A percentile compares a stretch with the other conserved stretches of the same genome.
Conservation (phyloP, 1,140 invertebrate species). For the Chironomus tepperi region DNA sequence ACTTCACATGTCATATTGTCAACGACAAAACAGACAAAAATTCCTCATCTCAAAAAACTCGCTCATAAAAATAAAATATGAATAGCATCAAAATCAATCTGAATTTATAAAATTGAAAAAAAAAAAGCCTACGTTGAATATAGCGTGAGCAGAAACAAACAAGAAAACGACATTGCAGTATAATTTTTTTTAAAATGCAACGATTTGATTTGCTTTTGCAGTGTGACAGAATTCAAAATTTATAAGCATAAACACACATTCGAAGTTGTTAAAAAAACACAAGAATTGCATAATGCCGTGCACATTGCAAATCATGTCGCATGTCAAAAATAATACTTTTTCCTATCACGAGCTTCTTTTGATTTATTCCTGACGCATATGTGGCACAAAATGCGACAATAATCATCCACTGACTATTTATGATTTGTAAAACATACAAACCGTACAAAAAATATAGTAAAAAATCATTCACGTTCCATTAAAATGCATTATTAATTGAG, state of each 20-base stretch:
- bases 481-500: conserved; percentile 14
- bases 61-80: not conserved
- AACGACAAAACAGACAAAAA: too few species aligned
- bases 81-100: not conserved
- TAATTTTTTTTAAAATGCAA: too few species aligned
- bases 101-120: not conserved
- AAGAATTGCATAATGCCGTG: not conserved
- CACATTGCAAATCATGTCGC: conserved; percentile 1
- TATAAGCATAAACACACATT: not conserved
- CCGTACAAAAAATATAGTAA: too few species aligned
- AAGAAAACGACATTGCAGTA: not conserved
- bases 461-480: not conserved
- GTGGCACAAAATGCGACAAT: too few species aligned
- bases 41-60: not conserved
- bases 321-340: not conserved
- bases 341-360: not conserved
- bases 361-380: too few species aligned
- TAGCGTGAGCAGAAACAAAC: not conserved
- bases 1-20: too few species aligned
- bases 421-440: too few species aligned
- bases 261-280: too few species aligned
- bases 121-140: not conserved
- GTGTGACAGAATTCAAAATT: not conserved
- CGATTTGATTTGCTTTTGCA: not conserved
- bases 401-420: too few species aligned